Percentiles rank a stretch among this genome's conserved stretches.
Conservation (phyloP, 2,888 invertebrate genomes). For the Omphaloscelis lunosa region DNA sequence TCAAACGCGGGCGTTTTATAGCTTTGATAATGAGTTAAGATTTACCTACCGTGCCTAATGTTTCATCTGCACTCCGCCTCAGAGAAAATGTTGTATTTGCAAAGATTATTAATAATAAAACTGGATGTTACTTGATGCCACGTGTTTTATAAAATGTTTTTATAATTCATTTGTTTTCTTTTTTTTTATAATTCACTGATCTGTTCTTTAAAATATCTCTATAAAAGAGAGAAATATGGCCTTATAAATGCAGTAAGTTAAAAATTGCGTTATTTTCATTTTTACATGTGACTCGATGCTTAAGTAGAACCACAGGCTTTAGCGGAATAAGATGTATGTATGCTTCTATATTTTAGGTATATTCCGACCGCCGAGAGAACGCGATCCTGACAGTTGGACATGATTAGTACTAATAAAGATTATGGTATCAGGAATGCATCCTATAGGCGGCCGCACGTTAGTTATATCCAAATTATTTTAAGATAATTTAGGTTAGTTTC, state of each 20-base stretch:
- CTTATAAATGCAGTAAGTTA: not conserved
- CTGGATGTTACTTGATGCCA: not conserved
- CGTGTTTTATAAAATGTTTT: conserved; percentile 30
- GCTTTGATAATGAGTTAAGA: not conserved
- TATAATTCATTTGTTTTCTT: not conserved
- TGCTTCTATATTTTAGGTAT: not conserved
- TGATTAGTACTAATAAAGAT: not conserved
- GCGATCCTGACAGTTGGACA: not conserved
- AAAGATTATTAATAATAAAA: conserved; percentile 19
- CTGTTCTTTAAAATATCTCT: not conserved
- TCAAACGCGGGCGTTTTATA: conserved; percentile 21
- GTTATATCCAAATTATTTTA: conserved; percentile 9
- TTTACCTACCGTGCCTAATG: conserved; percentile 41
- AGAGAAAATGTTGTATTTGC: conserved; percentile 38
- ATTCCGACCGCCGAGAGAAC: not conserved
- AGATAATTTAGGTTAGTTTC: conserved; percentile 9
- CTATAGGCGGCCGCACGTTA: not conserved
- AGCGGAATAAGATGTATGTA: not conserved
- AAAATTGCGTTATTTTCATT: not conserved
- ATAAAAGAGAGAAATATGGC: not conserved
- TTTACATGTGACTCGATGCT: not conserved
- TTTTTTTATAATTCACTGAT: not conserved
- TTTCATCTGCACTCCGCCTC: conserved; percentile 19
- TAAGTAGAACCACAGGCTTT: not conserved
- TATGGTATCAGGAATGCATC: not conserved